Base-by-base conservation (phyloP, 2,113 vertebrate species). In the Telmatochromis brichardi region DNA sequence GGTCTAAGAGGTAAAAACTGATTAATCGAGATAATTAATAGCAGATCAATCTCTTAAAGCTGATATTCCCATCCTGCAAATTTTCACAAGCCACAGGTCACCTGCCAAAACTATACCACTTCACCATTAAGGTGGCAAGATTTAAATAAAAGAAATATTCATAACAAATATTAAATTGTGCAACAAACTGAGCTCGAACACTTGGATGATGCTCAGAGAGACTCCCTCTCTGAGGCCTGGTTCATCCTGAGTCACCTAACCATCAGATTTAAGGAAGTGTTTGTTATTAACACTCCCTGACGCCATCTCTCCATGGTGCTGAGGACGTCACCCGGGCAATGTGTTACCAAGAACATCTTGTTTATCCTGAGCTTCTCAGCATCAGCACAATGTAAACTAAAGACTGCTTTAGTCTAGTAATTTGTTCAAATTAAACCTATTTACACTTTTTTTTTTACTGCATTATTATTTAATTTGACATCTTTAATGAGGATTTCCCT, bases 291-390 rank as follows among this genome's bases (percentile, higher is more conserved):
- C 42, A 3, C 23, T 73, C 45, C 31, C 21, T 54, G 50, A 81
- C 6, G 11, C 26, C 23, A 31, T 54, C 91, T 95, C 95, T 94
- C 95, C 88, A 90, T 93, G 94, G 93, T 90, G 93, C 93, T 95
- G 63, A 65, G n/a, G 81, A 71, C 3, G 60, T 91, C 84, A 35
- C 84, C 73, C 0, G 6, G 87, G 81, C 14, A 65, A 86, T 37
- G 13, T 9, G 76, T 86, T 57, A 78, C 84, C 81, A 81, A 12
- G 87, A 80, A 65, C 83, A 35, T 76, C 23, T 7, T 83, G 86
- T 86, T 63, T 90, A 42, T 23, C 11, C 71, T 12, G 73, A 58
- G 76, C 82, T 51, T 19, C 57, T 50, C 26, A 42, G 26, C 60
- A 28, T 57, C 51, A 57, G 51, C 40, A 33, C 2, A 33, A 1